Base-by-base conservation (phyloP, 2,888 invertebrate species). In the Doris montereyensis region DNA sequence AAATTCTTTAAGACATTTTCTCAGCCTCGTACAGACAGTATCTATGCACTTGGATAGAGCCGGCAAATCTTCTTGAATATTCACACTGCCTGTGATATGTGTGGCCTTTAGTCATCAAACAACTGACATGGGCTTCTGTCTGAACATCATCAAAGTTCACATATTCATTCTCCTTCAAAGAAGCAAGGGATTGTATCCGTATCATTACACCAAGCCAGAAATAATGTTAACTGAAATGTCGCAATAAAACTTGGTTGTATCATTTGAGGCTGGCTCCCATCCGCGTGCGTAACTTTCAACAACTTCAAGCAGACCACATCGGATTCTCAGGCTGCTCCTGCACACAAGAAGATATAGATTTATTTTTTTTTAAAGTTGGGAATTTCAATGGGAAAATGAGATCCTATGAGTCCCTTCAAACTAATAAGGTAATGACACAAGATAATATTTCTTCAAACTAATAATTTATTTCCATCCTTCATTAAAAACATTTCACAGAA, bases 161-260 rank as follows among this genome's bases (percentile, higher is more conserved):
- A n/a, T n/a, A n/a, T n/a, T n/a, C n/a, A n/a, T n/a, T n/a, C n/a
- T n/a, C n/a, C n/a, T n/a, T n/a, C n/a, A n/a, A n/a, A n/a, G n/a
- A n/a, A n/a, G n/a, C n/a, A n/a, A n/a, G n/a, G n/a, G n/a, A n/a
- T n/a, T n/a, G n/a, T n/a, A n/a, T n/a, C n/a, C n/a, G n/a, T n/a
- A n/a, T 78, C 70, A 79, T 52, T 76, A 71, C 4, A 83, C 82
- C 65, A 84, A 65, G 13, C 84, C 87, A 0, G 87, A 85, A 0
- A 87, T 81, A 72, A 88, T 86, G 24, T 86, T 88, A 41, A 86
- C 87, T 81, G 85, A 84, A 0, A 84, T 85, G 77, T 88, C 88
- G 73, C 85, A 85, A 78, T 88, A 88, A 78, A 86, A 88, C 60
- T 86, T 76, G 2, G 86, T 88, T 17, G 87, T 83, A 28, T 88